Base-by-base conservation (phyloP, 1,140 invertebrate species). In the Meloidogyne floridensis region DNA sequence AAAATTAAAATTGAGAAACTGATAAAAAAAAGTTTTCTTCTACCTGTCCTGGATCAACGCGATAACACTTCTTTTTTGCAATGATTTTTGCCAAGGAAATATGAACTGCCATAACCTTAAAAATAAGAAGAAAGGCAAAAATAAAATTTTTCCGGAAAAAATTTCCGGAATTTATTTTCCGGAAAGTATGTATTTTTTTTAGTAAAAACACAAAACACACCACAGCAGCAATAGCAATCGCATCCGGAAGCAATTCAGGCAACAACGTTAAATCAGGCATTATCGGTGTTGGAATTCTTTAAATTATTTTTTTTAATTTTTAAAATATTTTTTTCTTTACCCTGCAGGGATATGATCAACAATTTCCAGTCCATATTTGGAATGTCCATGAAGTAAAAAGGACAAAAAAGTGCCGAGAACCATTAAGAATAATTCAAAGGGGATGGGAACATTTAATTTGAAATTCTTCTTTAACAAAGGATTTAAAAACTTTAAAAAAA, bases 51-150 rank as follows among this genome's bases (percentile, higher is more conserved):
- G 91, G 86, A 83, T 92, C 90, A 2, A 92, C 86, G 81, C 91
- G 87, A 81, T 92, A 92, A 75, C 90, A 88, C 77, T 90, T 87
- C 74, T 90, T 90, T 82, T 91, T 91, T 32, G 91, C 91, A 80
- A 91, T 91, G 75, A 92, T 90, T 86, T 92, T 91, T 8, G 91
- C 91, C 86, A 92, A 87, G 15, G 91, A 91, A 80, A 92, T 90
- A 71, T 91, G 91, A 77, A 92, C 91, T 7, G 91, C 91, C 7
- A 92, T 84, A 77, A 65, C n/a, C 59, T 65, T 3, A 59, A 59
- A 59, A n/a, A 59, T 47, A 47, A 20, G 20, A 20, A 32, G 32
- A 32, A 32, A 1, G 32, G 2, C 32, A 32, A 32, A 32, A 32
- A 32, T 32, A 32, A 32, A 32, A 32, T 32, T 1, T n/a, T n/a